Percentiles rank a stretch among this genome's conserved stretches.
phyloP scores from a whole-genome alignment of 92 coral and sea anemone species.

The Porites rus region DNA sequence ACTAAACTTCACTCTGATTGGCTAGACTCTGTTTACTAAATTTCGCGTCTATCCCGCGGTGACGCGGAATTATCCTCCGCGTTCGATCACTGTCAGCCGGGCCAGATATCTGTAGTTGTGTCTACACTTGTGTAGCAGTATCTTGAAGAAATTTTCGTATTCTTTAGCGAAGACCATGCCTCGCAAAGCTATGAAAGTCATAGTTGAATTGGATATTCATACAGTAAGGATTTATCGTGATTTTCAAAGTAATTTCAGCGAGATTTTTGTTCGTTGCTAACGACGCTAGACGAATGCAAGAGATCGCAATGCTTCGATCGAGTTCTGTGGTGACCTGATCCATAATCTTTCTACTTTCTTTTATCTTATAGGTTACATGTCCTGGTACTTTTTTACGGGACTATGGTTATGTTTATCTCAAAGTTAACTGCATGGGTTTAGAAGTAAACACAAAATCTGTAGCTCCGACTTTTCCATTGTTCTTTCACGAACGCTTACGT shows the following conservation, averaged over 20 bases:
- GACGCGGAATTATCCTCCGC: conserved; percentile 70
- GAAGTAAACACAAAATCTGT: conserved; percentile 96
- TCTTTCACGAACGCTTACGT: conserved; percentile 96
- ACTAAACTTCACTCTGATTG: conserved; percentile 66
- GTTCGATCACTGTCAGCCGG: conserved; percentile 13
- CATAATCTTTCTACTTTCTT: not conserved
- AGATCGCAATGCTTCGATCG: conserved; percentile 15
- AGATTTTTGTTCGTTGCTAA: conserved; percentile 82
- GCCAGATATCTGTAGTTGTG: not conserved
- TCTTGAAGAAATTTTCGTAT: not conserved
- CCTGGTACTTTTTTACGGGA: conserved; percentile 97
- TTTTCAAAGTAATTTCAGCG: conserved; percentile 15
- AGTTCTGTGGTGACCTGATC: not conserved
- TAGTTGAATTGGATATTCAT: conserved; percentile 95
- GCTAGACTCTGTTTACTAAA: conserved; percentile 66
- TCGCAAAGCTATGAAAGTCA: conserved; percentile 98
- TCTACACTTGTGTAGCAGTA: too few relatives aligned
- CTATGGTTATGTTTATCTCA: conserved; percentile 95
- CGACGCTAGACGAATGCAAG: conserved; percentile 80
- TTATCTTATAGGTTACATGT: conserved; percentile 79
- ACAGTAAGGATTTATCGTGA: conserved; percentile 71
- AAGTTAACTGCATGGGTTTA: conserved; percentile 97
- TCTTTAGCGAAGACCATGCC: conserved; percentile 70
- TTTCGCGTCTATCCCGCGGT: conserved; percentile 78
- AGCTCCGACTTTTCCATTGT: conserved; percentile 96